Conservation (phyloP, 2,113 vertebrate genomes). For the Physeter macrocephalus region DNA sequence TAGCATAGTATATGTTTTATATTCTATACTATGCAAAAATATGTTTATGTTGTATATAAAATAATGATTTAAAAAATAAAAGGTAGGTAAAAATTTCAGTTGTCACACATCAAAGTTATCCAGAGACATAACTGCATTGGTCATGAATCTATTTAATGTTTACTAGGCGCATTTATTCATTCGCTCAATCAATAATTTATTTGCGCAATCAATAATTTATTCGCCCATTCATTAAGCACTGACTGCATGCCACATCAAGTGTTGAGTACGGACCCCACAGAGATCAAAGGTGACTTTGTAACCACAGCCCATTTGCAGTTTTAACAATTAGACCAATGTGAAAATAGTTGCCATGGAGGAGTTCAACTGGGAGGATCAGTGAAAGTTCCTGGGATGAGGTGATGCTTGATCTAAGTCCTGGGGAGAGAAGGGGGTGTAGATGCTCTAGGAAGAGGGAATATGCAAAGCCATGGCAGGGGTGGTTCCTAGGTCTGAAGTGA, state of each 20-base stretch:
- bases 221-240: neutral
- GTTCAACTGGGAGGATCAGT: neutral
- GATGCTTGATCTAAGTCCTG: neutral
- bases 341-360: neutral
- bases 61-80: neutral
- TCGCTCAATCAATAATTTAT: neutral
- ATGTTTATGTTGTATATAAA: neutral
- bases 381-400: neutral
- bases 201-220: neutral
- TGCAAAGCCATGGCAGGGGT: neutral
- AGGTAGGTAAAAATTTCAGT: neutral
- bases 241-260: neutral
- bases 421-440: rapidly evolving
- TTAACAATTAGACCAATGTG: neutral
- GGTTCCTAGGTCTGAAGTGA: neutral
- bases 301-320: neutral
- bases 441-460: neutral
- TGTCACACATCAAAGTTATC: neutral
- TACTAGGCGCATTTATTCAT: neutral
- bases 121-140: neutral
- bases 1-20: neutral
- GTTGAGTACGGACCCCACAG: neutral
- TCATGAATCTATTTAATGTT: neutral
- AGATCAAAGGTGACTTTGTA: neutral
- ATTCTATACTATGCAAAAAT: neutral